These are phyloP conservation scores for Alcis repandata DNA, from an alignment of 2,888 invertebrate species.

Conservation along the genomic window DNA sequence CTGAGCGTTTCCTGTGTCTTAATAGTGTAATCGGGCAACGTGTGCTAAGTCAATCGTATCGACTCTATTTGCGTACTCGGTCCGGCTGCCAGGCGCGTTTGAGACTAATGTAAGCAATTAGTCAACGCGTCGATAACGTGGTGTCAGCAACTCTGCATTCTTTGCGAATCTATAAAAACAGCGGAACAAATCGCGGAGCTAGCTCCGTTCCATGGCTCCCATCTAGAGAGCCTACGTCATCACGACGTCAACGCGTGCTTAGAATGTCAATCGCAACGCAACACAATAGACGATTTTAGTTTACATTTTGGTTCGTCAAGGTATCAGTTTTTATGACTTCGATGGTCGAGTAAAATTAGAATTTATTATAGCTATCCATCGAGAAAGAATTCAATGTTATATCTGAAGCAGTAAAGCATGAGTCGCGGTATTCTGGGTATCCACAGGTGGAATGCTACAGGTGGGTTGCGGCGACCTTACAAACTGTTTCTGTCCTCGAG, in stretches of 20 bases:
- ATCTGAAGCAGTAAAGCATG: conserved; percentile 36
- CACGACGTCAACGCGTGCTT: conserved; percentile 56
- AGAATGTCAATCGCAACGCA: conserved; percentile 55
- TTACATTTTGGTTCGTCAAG: conserved; percentile 49
- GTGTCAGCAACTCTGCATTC: conserved; percentile 68
- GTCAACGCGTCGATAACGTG: conserved; percentile 73
- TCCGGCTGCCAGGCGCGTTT: conserved; percentile 63
- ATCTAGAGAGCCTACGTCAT: conserved; percentile 54
- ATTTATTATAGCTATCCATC: conserved; percentile 46
- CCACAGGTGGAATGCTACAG: conserved; percentile 53
- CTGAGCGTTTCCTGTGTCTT: conserved; percentile 49
- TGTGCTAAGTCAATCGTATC: conserved; percentile 77
- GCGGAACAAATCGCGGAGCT: conserved; percentile 35
- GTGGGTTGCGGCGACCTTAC: conserved; percentile 55
- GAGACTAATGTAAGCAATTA: conserved; percentile 80
- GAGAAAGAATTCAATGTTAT: conserved; percentile 45
- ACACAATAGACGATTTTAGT: conserved; percentile 61
- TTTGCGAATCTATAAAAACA: conserved; percentile 56
- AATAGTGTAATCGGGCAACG: conserved; percentile 69
- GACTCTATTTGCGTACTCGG: conserved; percentile 76
- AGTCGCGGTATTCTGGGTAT: conserved; percentile 41
- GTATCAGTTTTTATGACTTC: conserved; percentile 43
- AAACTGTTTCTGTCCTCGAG: conserved; percentile 18
- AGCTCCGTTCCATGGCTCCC: conserved; percentile 37
- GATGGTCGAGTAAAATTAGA: conserved; percentile 44